phyloP scores from a whole-genome alignment of 2,888 invertebrate genomes.

The Thymelicus lineola region DNA sequence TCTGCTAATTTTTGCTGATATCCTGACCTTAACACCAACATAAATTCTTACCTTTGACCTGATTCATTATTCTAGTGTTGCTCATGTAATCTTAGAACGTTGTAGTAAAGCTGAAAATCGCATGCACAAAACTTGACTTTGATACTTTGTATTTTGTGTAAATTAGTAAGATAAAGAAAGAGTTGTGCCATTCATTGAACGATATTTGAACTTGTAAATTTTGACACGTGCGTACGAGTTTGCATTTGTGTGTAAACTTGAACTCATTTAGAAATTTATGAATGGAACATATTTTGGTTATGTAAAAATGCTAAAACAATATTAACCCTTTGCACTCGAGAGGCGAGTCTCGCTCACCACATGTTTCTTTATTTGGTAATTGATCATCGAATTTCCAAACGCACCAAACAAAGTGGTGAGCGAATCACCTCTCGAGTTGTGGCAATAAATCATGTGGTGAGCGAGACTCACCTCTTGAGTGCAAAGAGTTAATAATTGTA shows the following conservation, averaged over 20 bases:
- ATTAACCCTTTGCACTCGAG: no score
- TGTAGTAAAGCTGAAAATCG: conserved; percentile 45
- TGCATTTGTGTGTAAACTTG: conserved; percentile 74
- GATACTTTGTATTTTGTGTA: conserved; percentile 44
- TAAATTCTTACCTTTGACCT: conserved; percentile 35
- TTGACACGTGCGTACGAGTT: conserved; percentile 58
- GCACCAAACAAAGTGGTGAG: no score
- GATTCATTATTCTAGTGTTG: conserved; percentile 1
- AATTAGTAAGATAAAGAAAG: conserved; percentile 61
- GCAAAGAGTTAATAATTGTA: no score
- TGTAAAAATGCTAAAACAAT: background rate
- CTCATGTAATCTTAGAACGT: conserved; percentile 39
- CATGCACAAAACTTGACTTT: background rate
- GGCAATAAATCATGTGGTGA: no score
- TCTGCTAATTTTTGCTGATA: conserved; percentile 62
- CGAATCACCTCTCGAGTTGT: no score
- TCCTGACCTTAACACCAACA: conserved; percentile 51
- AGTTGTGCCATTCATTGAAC: conserved; percentile 54
- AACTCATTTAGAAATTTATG: conserved; percentile 68
- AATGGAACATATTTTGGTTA: conserved; percentile 55
- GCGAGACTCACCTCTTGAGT: no score
- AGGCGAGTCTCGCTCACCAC: no score
- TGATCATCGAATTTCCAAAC: no score
- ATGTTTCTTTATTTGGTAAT: no score
- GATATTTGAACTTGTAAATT: conserved; percentile 52